A percentile compares a stretch with the other conserved stretches of the same genome.
Conservation (phyloP, 2,888 invertebrate species). For the Plagodis pulveraria region DNA sequence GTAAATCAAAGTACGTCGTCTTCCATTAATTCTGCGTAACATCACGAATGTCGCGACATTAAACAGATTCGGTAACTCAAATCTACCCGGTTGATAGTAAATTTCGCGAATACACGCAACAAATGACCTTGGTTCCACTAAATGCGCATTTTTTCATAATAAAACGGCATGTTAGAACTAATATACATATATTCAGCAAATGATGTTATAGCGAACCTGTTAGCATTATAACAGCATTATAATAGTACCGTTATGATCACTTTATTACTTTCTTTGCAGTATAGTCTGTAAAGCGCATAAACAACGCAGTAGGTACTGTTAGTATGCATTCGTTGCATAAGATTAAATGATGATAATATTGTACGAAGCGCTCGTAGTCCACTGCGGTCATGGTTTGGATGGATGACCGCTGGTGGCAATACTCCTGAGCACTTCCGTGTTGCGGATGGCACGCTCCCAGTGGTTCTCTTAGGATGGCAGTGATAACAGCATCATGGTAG, state of each 20-base stretch:
- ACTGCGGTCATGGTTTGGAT: no score
- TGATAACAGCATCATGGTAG: no score
- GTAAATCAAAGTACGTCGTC: conserved; percentile 55
- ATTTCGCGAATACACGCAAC: conserved; percentile 60
- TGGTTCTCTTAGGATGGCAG: no score
- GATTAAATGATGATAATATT: no score
- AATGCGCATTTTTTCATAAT: conserved; percentile 18
- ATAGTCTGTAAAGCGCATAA: conserved; percentile 2
- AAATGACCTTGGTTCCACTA: conserved; percentile 33
- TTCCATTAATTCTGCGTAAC: conserved; percentile 47
- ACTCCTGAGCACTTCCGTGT: no score
- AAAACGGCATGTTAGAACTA: conserved; percentile 11
- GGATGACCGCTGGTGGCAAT: no score
- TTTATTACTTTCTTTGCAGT: conserved; percentile 9
- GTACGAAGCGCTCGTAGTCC: no score
- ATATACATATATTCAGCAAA: conserved; percentile 23
- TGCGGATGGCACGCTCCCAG: no score
- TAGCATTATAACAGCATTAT: conserved; percentile 9
- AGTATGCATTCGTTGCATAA: not conserved
- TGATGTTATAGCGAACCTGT: conserved; percentile 3
- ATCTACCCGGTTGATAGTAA: conserved; percentile 46
- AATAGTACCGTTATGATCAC: conserved; percentile 13
- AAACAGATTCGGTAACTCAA: conserved; percentile 35
- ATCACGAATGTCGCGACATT: conserved; percentile 50
- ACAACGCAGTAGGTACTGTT: conserved; percentile 9